These are phyloP conservation scores for Pycnonotus jocosus DNA, from an alignment of 2,113 vertebrate species.

Conservation along the genomic window DNA sequence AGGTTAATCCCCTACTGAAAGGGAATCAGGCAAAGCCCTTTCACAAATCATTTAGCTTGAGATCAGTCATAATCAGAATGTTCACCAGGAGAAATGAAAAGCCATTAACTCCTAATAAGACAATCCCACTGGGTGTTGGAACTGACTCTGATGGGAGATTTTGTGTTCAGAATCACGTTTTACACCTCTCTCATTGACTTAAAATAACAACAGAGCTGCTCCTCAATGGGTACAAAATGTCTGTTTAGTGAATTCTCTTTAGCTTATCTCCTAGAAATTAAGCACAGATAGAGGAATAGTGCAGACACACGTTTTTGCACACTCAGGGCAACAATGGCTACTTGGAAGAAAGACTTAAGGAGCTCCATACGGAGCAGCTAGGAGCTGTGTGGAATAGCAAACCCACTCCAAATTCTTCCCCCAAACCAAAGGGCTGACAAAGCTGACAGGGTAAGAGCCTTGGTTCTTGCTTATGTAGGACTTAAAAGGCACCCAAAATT, in stretches of 20 bases:
- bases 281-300: neutral
- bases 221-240: neutral
- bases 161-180: neutral
- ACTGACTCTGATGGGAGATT: neutral
- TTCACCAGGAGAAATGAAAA: neutral
- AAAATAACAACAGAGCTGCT: neutral
- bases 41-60: neutral
- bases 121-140: neutral
- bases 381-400: neutral
- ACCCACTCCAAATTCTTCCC: neutral
- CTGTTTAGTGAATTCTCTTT: neutral
- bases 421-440: neutral
- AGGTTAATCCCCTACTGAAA: neutral
- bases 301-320: fast-evolving
- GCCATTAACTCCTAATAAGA: neutral
- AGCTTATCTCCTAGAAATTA: neutral
- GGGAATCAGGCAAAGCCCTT: neutral
- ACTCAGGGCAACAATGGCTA: neutral
- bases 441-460: neutral
- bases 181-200: neutral
- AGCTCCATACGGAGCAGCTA: neutral
- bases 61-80: neutral
- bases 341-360: neutral
- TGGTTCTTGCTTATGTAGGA: neutral
- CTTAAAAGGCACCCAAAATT: neutral